Conservation (phyloP, 2,888 invertebrate genomes). For the Onthophagus sagittarius region DNA sequence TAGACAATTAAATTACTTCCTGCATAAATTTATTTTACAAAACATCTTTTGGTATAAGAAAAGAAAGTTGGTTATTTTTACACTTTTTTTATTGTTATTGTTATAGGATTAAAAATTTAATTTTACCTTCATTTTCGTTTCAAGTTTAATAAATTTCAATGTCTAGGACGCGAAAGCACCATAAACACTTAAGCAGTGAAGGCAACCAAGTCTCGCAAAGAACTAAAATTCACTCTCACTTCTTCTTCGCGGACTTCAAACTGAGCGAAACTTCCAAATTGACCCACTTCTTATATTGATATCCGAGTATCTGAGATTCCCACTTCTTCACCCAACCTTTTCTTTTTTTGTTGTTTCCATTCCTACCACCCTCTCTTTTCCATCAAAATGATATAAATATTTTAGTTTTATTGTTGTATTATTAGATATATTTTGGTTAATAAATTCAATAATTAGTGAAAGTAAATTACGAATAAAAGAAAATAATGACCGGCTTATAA, state of each 20-base stretch:
- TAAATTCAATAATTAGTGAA: neutral
- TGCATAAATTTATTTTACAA: neutral
- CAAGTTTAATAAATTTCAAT: conserved; percentile 26
- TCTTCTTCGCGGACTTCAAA: conserved; percentile 15
- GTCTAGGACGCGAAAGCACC: conserved; percentile 30
- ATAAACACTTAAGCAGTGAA: neutral
- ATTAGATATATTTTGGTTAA: neutral
- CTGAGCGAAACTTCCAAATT: conserved; percentile 26
- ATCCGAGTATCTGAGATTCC: neutral
- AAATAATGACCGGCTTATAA: neutral
- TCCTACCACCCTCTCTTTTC: no score
- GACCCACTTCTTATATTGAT: conserved; percentile 37
- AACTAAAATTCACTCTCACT: conserved; percentile 43
- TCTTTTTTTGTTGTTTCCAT: neutral
- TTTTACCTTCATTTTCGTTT: conserved; percentile 36
- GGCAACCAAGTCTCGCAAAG: conserved; percentile 25
- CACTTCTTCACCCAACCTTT: conserved; percentile 1
- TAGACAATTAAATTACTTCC: neutral
- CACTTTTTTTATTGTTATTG: no score
- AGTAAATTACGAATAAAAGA: neutral
- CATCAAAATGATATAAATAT: no score
- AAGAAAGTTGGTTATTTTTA: neutral
- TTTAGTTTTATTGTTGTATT: neutral
- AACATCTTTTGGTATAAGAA: neutral
- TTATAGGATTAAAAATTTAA: no score